Evolutionary conservation across 1,140 invertebrate genomes (phyloP).

Genomic region (Tyrophagus putrescentiae): DNA sequence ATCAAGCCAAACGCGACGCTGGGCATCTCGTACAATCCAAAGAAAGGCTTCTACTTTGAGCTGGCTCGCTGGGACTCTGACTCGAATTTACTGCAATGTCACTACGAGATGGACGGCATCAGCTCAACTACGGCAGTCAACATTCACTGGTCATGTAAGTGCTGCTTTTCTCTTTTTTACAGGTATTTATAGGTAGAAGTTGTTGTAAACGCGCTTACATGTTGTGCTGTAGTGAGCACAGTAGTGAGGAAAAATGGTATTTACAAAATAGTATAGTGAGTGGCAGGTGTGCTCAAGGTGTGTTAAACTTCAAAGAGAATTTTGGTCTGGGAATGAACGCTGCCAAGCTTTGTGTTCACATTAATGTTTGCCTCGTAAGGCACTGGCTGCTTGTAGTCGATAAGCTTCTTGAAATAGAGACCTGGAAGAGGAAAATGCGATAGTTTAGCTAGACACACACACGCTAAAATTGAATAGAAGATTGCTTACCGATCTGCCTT

Average conservation of each 20-base stretch:
- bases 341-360: not conserved
- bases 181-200: no score
- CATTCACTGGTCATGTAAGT: constrained; percentile 20
- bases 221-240: no score
- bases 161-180: not conserved
- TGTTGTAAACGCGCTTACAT: no score
- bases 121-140: constrained; percentile 6
- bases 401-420: not conserved
- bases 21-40: constrained; percentile 24
- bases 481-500: constrained; percentile 16
- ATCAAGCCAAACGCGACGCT: constrained; percentile 7
- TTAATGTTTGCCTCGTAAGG: not conserved
- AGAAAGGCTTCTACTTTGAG: constrained; percentile 22
- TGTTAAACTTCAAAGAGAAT: not conserved
- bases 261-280: no score
- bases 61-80: constrained; percentile 22
- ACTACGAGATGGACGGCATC: not conserved
- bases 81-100: constrained; percentile 20
- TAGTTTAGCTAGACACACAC: not conserved
- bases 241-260: no score
- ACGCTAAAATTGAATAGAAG: not conserved
- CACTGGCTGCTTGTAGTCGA: not conserved
- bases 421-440: not conserved
- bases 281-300: no score
- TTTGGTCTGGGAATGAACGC: not conserved